phyloP scores from a whole-genome alignment of 2,888 invertebrate species.

The Cheilosia grossa region DNA sequence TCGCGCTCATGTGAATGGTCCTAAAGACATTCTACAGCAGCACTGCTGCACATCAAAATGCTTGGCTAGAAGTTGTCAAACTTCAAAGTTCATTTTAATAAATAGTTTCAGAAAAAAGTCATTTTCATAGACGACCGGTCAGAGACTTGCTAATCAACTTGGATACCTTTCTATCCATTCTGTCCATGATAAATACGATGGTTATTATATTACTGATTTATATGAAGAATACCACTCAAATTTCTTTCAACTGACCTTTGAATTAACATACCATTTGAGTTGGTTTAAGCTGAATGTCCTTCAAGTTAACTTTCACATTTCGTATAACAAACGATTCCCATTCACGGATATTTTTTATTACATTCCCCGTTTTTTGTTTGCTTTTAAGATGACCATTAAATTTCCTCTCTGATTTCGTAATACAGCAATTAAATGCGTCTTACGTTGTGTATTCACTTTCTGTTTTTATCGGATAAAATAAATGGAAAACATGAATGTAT shows the following conservation, averaged over 20 bases:
- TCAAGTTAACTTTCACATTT: background rate
- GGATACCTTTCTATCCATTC: no score
- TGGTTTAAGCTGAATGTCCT: slow-evolving; percentile 15
- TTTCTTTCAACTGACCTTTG: background rate
- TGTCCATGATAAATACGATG: background rate
- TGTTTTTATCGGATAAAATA: background rate
- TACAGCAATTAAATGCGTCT: slow-evolving; percentile 11
- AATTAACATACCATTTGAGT: slow-evolving; percentile 10
- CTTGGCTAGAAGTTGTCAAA: no score
- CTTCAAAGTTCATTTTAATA: no score
- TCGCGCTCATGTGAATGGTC: no score
- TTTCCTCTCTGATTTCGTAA: background rate
- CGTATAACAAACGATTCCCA: slow-evolving; percentile 10
- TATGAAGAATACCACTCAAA: background rate
- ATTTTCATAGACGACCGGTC: no score
- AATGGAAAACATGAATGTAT: slow-evolving; percentile 1
- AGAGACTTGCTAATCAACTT: no score
- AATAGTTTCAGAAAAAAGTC: no score
- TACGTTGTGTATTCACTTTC: background rate
- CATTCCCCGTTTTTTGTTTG: background rate
- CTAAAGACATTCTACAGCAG: no score
- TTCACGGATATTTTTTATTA: background rate
- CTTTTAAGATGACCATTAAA: background rate
- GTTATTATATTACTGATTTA: background rate
- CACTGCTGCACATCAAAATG: no score